phyloP scores from a whole-genome alignment of 53 echinoderm and acorn worm species.

The Crossaster papposus region DNA sequence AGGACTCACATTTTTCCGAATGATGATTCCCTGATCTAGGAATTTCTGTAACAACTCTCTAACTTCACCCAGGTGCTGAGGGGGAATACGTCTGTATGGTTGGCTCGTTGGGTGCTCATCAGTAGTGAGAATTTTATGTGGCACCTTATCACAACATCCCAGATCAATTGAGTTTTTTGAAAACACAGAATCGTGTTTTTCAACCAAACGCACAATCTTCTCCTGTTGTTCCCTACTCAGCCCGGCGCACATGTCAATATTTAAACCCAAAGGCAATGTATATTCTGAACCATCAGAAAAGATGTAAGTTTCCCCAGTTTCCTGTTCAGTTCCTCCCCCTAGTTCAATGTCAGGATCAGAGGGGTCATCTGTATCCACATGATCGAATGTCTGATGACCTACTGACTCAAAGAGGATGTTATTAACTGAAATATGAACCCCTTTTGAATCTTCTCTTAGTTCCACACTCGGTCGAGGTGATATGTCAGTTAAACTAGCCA shows the following conservation, averaged over 20 bases:
- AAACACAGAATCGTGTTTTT: constrained; percentile 31
- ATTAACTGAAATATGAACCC: too few species aligned
- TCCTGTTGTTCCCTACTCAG: constrained; percentile 8
- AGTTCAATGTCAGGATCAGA: too few species aligned
- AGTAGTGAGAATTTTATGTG: constrained; percentile 29
- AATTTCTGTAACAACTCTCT: constrained; percentile 47
- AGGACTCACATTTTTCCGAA: constrained; percentile 54
- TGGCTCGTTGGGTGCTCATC: constrained; percentile 41
- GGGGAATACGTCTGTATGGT: constrained; percentile 58
- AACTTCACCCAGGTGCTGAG: constrained; percentile 56
- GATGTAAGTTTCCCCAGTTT: too few species aligned
- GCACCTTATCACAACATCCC: constrained; percentile 53
- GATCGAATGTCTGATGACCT: too few species aligned
- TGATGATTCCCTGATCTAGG: constrained; percentile 28
- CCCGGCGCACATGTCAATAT: background rate
- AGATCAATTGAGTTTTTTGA: constrained; percentile 42
- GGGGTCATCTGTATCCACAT: too few species aligned
- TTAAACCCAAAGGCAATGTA: too few species aligned
- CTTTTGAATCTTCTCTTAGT: too few species aligned
- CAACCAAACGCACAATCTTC: background rate
- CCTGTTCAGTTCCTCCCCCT: too few species aligned
- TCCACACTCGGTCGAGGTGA: too few species aligned
- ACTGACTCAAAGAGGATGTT: too few species aligned
- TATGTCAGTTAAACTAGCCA: too few species aligned
- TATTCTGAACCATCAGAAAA: too few species aligned